Conservation (phyloP, 2,113 vertebrate genomes). For the Gallinago undulata region DNA sequence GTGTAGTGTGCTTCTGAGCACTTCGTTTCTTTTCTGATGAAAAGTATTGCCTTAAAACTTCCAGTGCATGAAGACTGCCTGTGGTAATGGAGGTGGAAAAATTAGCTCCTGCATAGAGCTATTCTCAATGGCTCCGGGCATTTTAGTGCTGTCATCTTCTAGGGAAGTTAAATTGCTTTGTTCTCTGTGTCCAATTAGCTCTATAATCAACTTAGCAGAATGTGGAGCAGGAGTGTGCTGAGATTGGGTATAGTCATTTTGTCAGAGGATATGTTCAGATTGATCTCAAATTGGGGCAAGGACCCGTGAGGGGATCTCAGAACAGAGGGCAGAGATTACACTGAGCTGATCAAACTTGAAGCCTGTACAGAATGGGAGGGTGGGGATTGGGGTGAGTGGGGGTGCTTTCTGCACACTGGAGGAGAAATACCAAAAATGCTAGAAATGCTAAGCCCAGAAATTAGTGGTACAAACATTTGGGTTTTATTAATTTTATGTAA, state of each 20-base stretch:
- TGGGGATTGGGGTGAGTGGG: not conserved
- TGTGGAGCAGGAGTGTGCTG: not conserved
- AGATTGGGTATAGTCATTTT: not conserved
- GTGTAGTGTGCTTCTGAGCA: not conserved
- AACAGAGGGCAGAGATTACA: constrained; percentile 10
- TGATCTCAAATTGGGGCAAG: not conserved
- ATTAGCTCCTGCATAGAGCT: constrained; percentile 12
- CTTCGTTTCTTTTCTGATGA: not conserved
- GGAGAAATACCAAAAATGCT: not conserved
- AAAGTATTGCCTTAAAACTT: constrained; percentile 40
- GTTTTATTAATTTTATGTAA: not conserved
- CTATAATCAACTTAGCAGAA: constrained; percentile 53
- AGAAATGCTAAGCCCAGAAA: not conserved
- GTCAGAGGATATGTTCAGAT: not conserved
- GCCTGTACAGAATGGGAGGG: not conserved
- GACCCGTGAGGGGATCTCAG: not conserved
- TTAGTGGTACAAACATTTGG: not conserved
- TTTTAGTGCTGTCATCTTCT: constrained; percentile 41
- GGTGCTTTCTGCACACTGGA: not conserved
- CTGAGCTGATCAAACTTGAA: not conserved
- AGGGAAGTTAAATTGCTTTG: constrained; percentile 51
- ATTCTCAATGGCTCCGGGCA: constrained; percentile 9
- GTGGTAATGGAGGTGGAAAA: constrained; percentile 31
- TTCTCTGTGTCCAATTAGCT: constrained; percentile 35
- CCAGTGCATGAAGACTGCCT: constrained; percentile 28